Conservation (phyloP, 2,888 invertebrate genomes). For the Oscheius sp. region DNA sequence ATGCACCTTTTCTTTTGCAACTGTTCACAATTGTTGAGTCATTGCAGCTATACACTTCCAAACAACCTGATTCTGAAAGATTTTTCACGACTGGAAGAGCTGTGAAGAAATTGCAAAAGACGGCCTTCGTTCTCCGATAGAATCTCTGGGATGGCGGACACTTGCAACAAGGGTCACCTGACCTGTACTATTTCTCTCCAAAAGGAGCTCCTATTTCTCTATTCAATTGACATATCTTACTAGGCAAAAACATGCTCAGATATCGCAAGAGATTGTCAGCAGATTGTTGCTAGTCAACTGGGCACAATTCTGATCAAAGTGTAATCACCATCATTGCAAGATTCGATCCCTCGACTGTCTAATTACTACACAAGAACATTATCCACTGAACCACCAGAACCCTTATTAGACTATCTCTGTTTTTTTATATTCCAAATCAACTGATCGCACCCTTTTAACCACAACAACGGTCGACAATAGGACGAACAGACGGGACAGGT, state of each 20-base stretch:
- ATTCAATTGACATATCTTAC: neutral
- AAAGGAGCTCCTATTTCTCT: neutral
- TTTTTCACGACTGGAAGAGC: too few species aligned
- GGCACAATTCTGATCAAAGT: neutral
- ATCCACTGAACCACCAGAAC: neutral
- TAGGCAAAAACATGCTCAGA: neutral
- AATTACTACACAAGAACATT: neutral
- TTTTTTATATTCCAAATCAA: constrained; percentile 1
- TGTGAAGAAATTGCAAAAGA: too few species aligned
- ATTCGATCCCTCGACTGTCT: constrained; percentile 3
- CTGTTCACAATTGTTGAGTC: too few species aligned
- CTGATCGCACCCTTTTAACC: too few species aligned
- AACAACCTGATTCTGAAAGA: too few species aligned
- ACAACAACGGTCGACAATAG: too few species aligned
- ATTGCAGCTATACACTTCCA: too few species aligned
- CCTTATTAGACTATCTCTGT: neutral
- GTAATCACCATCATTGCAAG: neutral
- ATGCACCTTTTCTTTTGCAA: too few species aligned
- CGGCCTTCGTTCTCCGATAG: neutral
- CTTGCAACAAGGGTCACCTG: constrained; percentile 27
- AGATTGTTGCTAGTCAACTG: too few species aligned
- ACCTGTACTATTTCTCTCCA: neutral
- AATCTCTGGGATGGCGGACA: constrained; percentile 3
- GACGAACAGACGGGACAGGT: neutral
- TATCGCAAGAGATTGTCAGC: too few species aligned